phyloP scores from a whole-genome alignment of 1,140 invertebrate genomes.

The Maconellicoccus hirsutus region DNA sequence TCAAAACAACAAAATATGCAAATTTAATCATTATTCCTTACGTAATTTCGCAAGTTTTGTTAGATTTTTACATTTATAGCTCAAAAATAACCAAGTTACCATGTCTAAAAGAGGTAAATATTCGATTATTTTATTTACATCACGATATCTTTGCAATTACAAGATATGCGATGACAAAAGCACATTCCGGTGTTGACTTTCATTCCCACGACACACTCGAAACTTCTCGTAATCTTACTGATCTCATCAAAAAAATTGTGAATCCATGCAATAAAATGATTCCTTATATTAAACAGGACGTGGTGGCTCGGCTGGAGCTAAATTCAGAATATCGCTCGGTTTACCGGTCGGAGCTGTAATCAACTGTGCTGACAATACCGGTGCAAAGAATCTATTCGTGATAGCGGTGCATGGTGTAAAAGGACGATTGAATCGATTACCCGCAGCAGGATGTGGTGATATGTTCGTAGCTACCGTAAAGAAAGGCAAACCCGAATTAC shows the following conservation, averaged over 20 bases:
- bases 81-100: background rate
- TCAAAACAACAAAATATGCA: too few species aligned
- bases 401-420: constrained; percentile 98
- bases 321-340: constrained; percentile 98
- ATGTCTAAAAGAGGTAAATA: background rate
- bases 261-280: too few species aligned
- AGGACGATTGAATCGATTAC: constrained; percentile 86
- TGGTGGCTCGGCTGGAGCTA: constrained; percentile 98
- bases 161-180: too few species aligned
- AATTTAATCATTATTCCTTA: too few species aligned
- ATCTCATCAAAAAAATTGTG: too few species aligned
- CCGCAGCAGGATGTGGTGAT: constrained; percentile 92
- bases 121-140: background rate
- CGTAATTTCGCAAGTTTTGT: too few species aligned
- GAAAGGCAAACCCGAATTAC: constrained; percentile 97
- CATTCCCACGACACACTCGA: too few species aligned
- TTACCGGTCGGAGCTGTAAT: constrained; percentile 98
- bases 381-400: constrained; percentile 97
- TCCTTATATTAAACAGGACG: constrained; percentile 61
- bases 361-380: constrained; percentile 98
- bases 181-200: too few species aligned
- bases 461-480: constrained; percentile 99
- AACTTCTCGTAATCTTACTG: too few species aligned
- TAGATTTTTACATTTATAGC: too few species aligned
- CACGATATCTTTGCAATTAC: too few species aligned